Base-by-base conservation (phyloP, 2,113 vertebrate species). In the Nestor notabilis region DNA sequence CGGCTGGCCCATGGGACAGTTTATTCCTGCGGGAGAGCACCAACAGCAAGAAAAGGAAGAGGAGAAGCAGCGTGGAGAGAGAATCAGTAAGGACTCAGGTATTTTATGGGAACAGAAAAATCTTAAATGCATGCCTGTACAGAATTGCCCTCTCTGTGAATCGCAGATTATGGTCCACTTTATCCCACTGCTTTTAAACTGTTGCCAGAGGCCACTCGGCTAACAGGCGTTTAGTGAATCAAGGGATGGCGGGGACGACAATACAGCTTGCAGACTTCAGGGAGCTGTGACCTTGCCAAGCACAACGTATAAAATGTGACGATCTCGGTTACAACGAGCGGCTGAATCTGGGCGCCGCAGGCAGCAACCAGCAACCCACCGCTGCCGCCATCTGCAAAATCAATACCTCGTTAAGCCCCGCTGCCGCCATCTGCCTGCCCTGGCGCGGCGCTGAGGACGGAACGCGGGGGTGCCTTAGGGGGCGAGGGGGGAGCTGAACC, bases 271-370 rank as follows among this genome's bases (percentile, higher is more conserved):
- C 46, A 35, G 92, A 17, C 92, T 66, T 50, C 52, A 25, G 60
- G 76, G 85, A 68, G 85, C 87, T 4, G 8, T 90, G 95, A 95
- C 93, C 96, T 95, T 96, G 96, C 70, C 71, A 41, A 88, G 70
- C 77, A 17, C 31, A 24, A 27, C 0, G 0, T 12, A 69, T 27
- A 21, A 74, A 94, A 89, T 58, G 71, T 63, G 85, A 63, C 0
- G 0, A 2, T 75, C 69, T 89, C 43, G 1, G 65, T 87, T 13
- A 53, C 1, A 0, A 25, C 2, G 0, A 68, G 53, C 0, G 14
- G 83, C 41, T 37, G 11, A 60, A 63, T 44, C 70, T 1, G 11
- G 55, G 75, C 0, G 0, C 93, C 2, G 0, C 37, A 3, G 86
- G 80, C 79, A 65, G 44, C 28, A 70, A 74, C 52, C 11, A 0